phyloP scores from a whole-genome alignment of 2,888 invertebrate genomes.

The Nomada fabriciana region DNA sequence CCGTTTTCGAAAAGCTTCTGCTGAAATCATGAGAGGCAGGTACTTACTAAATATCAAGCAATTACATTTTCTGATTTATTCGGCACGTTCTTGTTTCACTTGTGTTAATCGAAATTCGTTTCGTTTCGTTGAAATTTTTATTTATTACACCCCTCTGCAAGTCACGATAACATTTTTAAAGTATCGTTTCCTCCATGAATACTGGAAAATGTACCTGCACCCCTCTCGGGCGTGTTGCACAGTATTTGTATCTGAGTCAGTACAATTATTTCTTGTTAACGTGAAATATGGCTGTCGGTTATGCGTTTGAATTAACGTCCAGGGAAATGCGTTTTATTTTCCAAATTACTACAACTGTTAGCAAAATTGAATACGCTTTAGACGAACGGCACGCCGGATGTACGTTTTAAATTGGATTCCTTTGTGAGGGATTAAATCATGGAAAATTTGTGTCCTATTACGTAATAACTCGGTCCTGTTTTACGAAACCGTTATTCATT shows the following conservation, averaged over 20 bases:
- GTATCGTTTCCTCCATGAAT: background rate
- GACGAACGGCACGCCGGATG: background rate
- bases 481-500: background rate
- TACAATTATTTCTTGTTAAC: background rate
- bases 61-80: background rate
- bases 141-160: no score
- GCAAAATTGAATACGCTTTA: background rate
- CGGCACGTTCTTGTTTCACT: no score
- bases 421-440: background rate
- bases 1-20: background rate
- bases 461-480: background rate
- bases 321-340: background rate
- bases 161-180: background rate
- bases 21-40: no score
- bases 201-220: no score
- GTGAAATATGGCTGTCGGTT: background rate
- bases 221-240: no score
- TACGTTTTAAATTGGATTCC: constrained; percentile 4
- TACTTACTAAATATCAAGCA: no score
- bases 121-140: no score
- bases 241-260: background rate
- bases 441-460: background rate
- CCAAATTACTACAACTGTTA: background rate
- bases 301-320: background rate
- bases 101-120: no score